phyloP scores from a whole-genome alignment of 2,888 invertebrate species.

The Calameuta filiformis region DNA sequence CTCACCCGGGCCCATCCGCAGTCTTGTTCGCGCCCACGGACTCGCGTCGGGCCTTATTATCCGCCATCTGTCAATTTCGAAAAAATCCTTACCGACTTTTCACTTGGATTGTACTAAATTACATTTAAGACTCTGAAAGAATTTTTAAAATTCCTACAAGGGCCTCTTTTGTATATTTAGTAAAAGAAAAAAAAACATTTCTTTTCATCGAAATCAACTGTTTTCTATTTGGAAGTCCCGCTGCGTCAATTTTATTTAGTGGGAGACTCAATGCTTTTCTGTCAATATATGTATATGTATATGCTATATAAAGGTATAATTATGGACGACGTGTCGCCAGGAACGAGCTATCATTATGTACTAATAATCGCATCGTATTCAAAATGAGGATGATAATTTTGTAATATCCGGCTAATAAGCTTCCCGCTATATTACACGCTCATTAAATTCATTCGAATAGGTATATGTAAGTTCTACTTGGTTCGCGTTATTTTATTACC shows the following conservation, averaged over 20 bases:
- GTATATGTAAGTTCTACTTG: conserved; percentile 11
- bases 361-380: conserved; percentile 1
- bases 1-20: conserved; percentile 54
- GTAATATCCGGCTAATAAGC: conserved; percentile 6
- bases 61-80: conserved; percentile 51
- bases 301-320: neutral
- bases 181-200: neutral
- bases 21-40: conserved; percentile 57
- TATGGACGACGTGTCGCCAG: neutral
- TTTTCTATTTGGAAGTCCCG: neutral
- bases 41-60: conserved; percentile 44
- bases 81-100: neutral
- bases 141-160: neutral
- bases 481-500: conserved; percentile 38
- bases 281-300: neutral
- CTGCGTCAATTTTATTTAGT: neutral
- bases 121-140: neutral
- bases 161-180: neutral
- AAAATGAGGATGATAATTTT: neutral
- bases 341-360: neutral
- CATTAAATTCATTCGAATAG: conserved; percentile 34
- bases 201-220: neutral
- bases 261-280: neutral
- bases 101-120: neutral
- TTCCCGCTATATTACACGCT: conserved; percentile 16